A percentile compares a stretch with the other conserved stretches of the same genome.
These are phyloP conservation scores for Sandelia bainsii DNA, from an alignment of 2,797 vertebrate genomes.

Conservation along the genomic window DNA sequence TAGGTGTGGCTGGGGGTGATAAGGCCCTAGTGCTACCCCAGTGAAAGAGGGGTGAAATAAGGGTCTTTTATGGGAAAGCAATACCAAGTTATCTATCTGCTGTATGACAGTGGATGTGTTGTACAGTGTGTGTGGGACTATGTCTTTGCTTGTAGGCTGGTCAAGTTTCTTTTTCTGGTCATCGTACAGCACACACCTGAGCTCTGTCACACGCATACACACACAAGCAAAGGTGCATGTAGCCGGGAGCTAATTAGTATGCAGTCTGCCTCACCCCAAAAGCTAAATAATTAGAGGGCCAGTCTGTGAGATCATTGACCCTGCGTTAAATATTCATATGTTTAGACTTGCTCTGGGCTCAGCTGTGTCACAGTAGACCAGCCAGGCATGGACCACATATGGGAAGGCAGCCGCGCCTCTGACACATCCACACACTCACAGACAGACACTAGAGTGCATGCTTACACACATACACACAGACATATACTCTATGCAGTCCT, in stretches of 20 bases:
- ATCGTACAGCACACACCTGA: constrained; percentile 55
- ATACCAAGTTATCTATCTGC: constrained; percentile 81
- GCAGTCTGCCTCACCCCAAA: constrained; percentile 83
- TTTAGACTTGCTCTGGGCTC: constrained; percentile 87
- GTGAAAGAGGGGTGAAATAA: constrained; percentile 81
- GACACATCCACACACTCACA: constrained; percentile 72
- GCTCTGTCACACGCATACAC: constrained; percentile 29
- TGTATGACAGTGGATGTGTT: constrained; percentile 70
- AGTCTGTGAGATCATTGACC: constrained; percentile 89
- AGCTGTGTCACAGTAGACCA: constrained; percentile 87
- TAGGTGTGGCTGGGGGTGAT: constrained; percentile 80
- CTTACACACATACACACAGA: constrained; percentile 34
- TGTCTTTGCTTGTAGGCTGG: constrained; percentile 56
- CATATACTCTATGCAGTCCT: constrained; percentile 20
- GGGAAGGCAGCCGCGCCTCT: constrained; percentile 79
- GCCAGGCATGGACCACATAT: constrained; percentile 87
- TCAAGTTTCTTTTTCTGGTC: constrained; percentile 61
- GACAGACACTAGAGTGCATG: constrained; percentile 17
- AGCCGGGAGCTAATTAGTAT: constrained; percentile 82
- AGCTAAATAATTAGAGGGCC: constrained; percentile 88
- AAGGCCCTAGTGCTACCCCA: constrained; percentile 74
- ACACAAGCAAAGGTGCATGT: constrained; percentile 60
- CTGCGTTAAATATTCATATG: constrained; percentile 90
- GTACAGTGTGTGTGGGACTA: constrained; percentile 61
- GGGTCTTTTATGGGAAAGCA: constrained; percentile 83